These are phyloP conservation scores for Silvanus unidentatus DNA, from an alignment of 2,888 invertebrate genomes.

Conservation along the genomic window DNA sequence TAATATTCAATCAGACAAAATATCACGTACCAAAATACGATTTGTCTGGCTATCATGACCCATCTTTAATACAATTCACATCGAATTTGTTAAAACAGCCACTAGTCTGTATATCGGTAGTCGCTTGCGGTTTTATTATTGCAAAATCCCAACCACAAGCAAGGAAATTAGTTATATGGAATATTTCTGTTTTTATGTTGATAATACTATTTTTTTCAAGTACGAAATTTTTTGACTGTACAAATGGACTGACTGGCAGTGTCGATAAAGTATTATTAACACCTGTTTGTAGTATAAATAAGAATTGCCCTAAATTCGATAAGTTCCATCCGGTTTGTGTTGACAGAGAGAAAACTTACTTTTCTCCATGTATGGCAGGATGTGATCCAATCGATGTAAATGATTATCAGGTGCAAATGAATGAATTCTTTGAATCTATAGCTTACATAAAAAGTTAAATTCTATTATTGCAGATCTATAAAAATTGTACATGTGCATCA, in stretches of 20 bases:
- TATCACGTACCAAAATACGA: slow-evolving; percentile 52
- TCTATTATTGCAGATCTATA: slow-evolving; percentile 43
- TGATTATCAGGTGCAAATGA: slow-evolving; percentile 40
- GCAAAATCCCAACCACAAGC: slow-evolving; percentile 50
- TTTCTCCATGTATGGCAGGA: slow-evolving; percentile 70
- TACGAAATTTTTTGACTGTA: slow-evolving; percentile 36
- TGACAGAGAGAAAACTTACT: slow-evolving; percentile 53
- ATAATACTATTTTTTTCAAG: slow-evolving; percentile 47
- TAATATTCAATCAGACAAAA: slow-evolving; percentile 53
- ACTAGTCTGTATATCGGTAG: slow-evolving; percentile 49
- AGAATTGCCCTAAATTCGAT: slow-evolving; percentile 49
- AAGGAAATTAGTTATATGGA: slow-evolving; percentile 49
- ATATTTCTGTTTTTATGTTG: slow-evolving; percentile 44
- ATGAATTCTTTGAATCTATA: slow-evolving; percentile 13
- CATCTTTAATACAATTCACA: slow-evolving; percentile 50
- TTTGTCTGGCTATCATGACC: slow-evolving; percentile 50
- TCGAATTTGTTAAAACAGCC: slow-evolving; percentile 54
- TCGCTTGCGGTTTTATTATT: slow-evolving; percentile 52
- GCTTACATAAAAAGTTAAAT: neutral
- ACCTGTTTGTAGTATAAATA: slow-evolving; percentile 50
- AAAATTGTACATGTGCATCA: slow-evolving; percentile 50
- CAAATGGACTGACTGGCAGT: slow-evolving; percentile 36
- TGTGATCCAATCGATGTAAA: slow-evolving; percentile 47
- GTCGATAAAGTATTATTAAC: slow-evolving; percentile 44
- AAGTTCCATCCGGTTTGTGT: slow-evolving; percentile 61